Base-by-base conservation (phyloP, 2,113 vertebrate genomes). In the Neolamprologus brichardi region DNA sequence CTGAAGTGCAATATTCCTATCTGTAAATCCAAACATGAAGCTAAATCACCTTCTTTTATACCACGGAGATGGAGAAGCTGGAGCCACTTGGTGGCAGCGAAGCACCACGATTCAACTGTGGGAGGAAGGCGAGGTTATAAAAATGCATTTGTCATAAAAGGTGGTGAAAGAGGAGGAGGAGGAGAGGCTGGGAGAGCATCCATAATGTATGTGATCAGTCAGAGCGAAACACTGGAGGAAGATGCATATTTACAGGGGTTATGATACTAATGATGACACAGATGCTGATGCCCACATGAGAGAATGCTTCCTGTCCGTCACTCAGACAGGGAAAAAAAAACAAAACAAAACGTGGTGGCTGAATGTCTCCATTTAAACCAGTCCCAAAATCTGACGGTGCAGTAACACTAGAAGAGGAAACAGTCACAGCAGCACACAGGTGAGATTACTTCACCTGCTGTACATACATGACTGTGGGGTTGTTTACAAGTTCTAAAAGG, bases 201-300 rank as follows among this genome's bases (percentile, higher is more conserved):
- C 91, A 95, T 96, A 95, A 96, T 95, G 93, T 89, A 94, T 95
- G 94, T 91, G 92, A 94, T 94, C 92, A 90, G 91, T 93, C 93
- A 89, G 93, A 95, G 86, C 84, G 88, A 93, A 91, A 87, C 89
- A 83, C 70, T 85, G 82, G 89, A 92, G 81, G 92, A 92, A 92
- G 84, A 90, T 93, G 91, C 95, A 93, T 87, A 93, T 93, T 91
- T 94, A 85, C 82, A 79, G 90, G 20, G 87, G 84, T 91, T 89
- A 88, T 81, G 90, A 92, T 88, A 84, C 88, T 93, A 87, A 94
- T 93, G 89, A 93, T 90, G 89, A 87, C 88, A 91, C 84, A 92
- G 78, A 92, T 88, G 88, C 75, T 81, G 79, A 39, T 62, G 52
- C 62, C 52, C 64, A 84, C 67, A 86, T 75, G 79, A 67, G n/a